Base-by-base conservation (phyloP, 2,797 vertebrate species). In the Sebastes wilsoni region DNA sequence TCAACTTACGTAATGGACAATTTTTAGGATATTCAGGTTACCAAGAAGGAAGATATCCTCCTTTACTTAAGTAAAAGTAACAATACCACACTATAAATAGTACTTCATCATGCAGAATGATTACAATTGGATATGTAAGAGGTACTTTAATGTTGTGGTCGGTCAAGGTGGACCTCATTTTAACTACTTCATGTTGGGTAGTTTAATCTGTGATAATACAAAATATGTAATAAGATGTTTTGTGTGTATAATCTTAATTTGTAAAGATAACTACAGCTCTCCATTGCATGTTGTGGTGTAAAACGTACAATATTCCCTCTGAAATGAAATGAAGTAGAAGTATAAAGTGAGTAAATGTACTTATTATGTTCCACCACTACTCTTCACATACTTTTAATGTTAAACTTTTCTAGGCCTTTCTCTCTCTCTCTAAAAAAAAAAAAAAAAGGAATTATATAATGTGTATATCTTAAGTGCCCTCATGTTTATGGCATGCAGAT, bases 401-500 rank as follows among this genome's bases (percentile, higher is more conserved):
- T 12, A 61, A 72, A 64, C 25, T 77, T 83, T 55, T 65, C 42
- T 8, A 10, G 23, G 2, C 28, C 36, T 25, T 27, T 73, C 36
- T 72, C 14, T 46, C 2, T 71, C 36, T 38, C 38, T 42, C 36
- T 38, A 38, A 42, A 42, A 42, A 42, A 42, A 42, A 16, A 42
- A 42, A 42, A 58, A 46, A 32, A 25, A 10, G 6, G 7, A 46
- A 8, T 81, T 68, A 56, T 66, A 58, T 61, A 52, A 58, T 34
- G 12, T 34, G 38, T 54, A 25, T 12, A 80, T 69, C 36, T 77
- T 6, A 72, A 84, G 81, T 36, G 54, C 25, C 61, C 61, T 80
- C 5, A 2, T 85, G 61, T 74, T 80, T 74, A 75, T 68, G 46
- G 13, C 54, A 71, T 68, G 58, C 28, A 62, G 93, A 81, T 96